Evolutionary conservation across 2,888 invertebrate genomes (phyloP).

Genomic region (Melanotus villosus): DNA sequence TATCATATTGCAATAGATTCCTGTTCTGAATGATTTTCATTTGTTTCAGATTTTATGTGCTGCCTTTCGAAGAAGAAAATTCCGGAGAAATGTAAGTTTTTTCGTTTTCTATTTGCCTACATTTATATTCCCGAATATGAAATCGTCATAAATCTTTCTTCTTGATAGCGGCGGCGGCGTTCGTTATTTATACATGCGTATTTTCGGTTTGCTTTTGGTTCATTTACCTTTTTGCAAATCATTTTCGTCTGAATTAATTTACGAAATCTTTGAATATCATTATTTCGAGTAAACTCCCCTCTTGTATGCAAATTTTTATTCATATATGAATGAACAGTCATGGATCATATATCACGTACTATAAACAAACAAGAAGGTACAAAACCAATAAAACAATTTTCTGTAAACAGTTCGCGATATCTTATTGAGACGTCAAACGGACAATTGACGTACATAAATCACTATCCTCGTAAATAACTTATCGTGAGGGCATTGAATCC

Average conservation of each 20-base stretch:
- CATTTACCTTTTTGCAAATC: conserved; percentile 11
- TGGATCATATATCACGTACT: conserved; percentile 8
- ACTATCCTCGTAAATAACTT: conserved; percentile 37
- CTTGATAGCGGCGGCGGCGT: background rate
- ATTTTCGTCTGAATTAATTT: background rate
- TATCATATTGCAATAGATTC: background rate
- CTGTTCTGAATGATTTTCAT: background rate
- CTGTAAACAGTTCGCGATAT: conserved; percentile 38
- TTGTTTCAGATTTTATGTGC: background rate
- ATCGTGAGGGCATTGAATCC: conserved; percentile 28
- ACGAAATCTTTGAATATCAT: background rate
- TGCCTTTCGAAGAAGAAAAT: background rate
- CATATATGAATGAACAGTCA: conserved; percentile 13
- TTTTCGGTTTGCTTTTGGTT: conserved; percentile 1
- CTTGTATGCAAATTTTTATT: no score
- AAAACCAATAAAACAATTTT: conserved; percentile 37
- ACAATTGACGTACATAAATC: conserved; percentile 43
- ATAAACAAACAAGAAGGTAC: background rate
- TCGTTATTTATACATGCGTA: conserved; percentile 10
- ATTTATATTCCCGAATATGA: background rate
- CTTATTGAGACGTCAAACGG: conserved; percentile 35
- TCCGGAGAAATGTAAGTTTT: background rate
- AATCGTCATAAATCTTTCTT: conserved; percentile 2
- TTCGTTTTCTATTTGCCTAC: background rate
- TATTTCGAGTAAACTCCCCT: no score